Base-by-base conservation (phyloP, 2,888 invertebrate species). In the Pachliopta kotzebuea region DNA sequence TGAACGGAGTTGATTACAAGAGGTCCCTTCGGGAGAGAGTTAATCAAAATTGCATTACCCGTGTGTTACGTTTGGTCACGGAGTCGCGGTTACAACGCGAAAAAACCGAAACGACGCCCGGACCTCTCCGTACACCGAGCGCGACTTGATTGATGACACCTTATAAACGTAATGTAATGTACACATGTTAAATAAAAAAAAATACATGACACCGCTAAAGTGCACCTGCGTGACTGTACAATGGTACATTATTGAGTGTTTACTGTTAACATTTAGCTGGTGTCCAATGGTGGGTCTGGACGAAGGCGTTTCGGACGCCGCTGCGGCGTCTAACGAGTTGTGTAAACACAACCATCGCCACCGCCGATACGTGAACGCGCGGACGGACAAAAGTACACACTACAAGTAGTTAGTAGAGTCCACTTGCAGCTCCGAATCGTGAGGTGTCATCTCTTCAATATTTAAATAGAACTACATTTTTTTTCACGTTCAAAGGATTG, bases 11-110 rank as follows among this genome's bases (percentile, higher is more conserved):
- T 79, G 79, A 81, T 80, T 79, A 76, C 72, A 72, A 74, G 70
- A 71, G 72, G 45, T 73, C 73, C 74, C 77, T 77, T 75, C 76
- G 74, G 71, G 77, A 74, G 72, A 76, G 71, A 82, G 83, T 85
- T 85, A 85, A 90, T 90, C 89, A 88, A 87, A 90, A 88, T 85
- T 88, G 84, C 86, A 90, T 90, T 89, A 88, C 73, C 67, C 66
- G 69, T 73, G 71, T 80, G 77, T 76, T 79, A 79, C 78, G 72
- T 80, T 85, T 84, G 79, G 86, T 85, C 86, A 85, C 84, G 84
- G 78, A 78, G 72, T 69, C 75, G 72, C 75, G 70, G 76, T 71
- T 69, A 71, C 68, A 64, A 70, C 70, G 60, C 56, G 72, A 72
- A 83, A 82, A 88, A 88, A 20, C 37, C 26, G 23, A n/a, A 52